These are phyloP conservation scores for Cryptus viduatorius DNA, from an alignment of 2,888 invertebrate genomes.

Conservation along the genomic window DNA sequence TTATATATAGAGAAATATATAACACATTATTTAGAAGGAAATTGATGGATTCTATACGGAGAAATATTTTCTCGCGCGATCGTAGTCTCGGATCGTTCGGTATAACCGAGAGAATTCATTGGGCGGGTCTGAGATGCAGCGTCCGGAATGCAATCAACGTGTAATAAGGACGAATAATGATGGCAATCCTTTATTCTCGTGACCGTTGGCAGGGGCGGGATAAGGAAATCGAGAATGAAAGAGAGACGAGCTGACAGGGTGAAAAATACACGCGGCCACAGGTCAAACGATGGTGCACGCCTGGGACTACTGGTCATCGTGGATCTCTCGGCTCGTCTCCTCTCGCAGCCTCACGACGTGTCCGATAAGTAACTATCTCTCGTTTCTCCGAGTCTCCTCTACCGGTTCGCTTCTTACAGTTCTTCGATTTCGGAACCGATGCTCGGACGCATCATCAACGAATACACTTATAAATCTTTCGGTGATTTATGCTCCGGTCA, in stretches of 20 bases:
- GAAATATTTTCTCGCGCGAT: constrained; percentile 13
- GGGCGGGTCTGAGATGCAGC: constrained; percentile 51
- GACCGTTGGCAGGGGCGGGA: constrained; percentile 47
- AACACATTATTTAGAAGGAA: neutral
- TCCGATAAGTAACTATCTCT: constrained; percentile 29
- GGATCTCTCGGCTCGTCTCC: constrained; percentile 19
- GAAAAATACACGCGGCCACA: constrained; percentile 75
- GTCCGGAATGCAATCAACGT: constrained; percentile 77
- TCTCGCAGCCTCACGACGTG: constrained; percentile 7
- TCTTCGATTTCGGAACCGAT: constrained; percentile 29
- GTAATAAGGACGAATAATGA: constrained; percentile 79
- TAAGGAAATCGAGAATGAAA: constrained; percentile 46
- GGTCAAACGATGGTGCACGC: constrained; percentile 74
- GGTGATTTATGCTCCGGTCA: constrained; percentile 26
- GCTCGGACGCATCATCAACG: neutral
- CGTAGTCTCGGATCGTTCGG: constrained; percentile 7
- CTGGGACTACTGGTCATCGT: constrained; percentile 73
- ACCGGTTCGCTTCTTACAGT: neutral
- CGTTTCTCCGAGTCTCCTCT: neutral
- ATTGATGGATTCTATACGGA: constrained; percentile 7
- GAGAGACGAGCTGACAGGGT: constrained; percentile 79
- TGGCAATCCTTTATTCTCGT: constrained; percentile 73
- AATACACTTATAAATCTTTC: constrained; percentile 2
- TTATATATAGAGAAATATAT: neutral
- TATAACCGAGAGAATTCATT: constrained; percentile 4